phyloP scores from a whole-genome alignment of 2,113 vertebrate species.

The Corythornis cristatus region DNA sequence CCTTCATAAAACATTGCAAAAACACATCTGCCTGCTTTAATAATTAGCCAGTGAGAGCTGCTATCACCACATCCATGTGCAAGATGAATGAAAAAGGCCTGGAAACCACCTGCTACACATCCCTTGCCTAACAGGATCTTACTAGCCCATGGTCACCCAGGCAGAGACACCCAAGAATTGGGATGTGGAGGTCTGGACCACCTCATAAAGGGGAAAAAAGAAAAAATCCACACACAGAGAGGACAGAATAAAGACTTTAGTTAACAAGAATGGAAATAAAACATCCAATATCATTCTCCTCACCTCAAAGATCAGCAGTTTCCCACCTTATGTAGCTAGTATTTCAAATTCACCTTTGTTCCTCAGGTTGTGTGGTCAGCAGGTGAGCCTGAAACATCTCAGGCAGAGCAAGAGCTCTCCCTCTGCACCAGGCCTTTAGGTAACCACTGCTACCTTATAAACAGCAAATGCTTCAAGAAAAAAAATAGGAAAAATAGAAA shows the following conservation, averaged over 20 bases:
- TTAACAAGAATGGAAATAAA: background rate
- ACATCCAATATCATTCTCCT: background rate
- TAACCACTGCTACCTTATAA: background rate
- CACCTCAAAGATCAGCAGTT: background rate
- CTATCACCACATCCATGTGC: background rate
- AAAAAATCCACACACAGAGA: background rate
- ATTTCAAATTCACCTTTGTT: background rate
- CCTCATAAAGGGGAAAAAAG: background rate
- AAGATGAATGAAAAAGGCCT: background rate
- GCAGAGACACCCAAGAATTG: background rate
- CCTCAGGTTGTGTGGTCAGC: background rate
- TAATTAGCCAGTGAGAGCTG: background rate
- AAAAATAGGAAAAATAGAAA: background rate
- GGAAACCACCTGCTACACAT: background rate
- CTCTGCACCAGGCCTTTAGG: background rate
- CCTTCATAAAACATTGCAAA: background rate
- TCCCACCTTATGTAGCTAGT: background rate
- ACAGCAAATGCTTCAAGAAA: background rate
- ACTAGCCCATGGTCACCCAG: background rate
- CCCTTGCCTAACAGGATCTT: background rate
- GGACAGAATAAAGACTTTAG: background rate
- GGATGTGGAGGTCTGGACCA: background rate
- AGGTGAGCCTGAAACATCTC: background rate
- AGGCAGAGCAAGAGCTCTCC: background rate
- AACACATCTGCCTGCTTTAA: background rate